phyloP scores from a whole-genome alignment of 2,888 invertebrate species.

The Ryuthela nishihirai region DNA sequence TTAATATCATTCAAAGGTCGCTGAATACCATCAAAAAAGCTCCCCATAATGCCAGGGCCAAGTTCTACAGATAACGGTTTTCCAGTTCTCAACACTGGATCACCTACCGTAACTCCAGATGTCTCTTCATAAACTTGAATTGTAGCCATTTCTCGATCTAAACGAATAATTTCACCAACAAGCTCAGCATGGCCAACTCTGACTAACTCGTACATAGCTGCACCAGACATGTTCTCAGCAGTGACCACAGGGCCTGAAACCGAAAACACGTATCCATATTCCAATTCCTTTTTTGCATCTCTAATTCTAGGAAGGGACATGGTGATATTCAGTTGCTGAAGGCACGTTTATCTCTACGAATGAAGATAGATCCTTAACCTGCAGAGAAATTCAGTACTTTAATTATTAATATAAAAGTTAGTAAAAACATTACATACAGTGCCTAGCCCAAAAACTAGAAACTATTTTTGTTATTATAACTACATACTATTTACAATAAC shows the following conservation, averaged over 20 bases:
- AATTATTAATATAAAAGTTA: no score
- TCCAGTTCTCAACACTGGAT: conserved; percentile 96
- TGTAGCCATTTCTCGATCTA: conserved; percentile 99
- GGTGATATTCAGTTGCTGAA: no score
- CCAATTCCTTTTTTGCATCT: conserved; percentile 80
- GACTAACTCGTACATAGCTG: conserved; percentile 99
- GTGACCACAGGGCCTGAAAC: conserved; percentile 99
- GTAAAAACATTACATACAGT: no score
- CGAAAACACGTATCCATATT: conserved; percentile 91
- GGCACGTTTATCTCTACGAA: no score
- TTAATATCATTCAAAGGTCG: conserved; percentile 93
- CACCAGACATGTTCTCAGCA: conserved; percentile 97
- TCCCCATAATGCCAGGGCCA: conserved; percentile 97
- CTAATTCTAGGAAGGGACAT: conserved; percentile 52
- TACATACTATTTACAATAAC: no score
- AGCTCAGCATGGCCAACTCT: conserved; percentile 96
- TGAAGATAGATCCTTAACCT: no score
- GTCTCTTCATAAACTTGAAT: conserved; percentile 80
- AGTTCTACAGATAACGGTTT: conserved; percentile 98
- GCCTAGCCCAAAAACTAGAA: no score
- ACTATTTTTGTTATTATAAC: no score
- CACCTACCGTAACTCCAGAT: conserved; percentile 98
- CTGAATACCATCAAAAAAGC: conserved; percentile 99
- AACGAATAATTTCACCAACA: conserved; percentile 98
- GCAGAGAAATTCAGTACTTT: no score